These are phyloP conservation scores for Oenanthe oenanthe DNA, from an alignment of 2,113 vertebrate genomes.

Conservation along the genomic window DNA sequence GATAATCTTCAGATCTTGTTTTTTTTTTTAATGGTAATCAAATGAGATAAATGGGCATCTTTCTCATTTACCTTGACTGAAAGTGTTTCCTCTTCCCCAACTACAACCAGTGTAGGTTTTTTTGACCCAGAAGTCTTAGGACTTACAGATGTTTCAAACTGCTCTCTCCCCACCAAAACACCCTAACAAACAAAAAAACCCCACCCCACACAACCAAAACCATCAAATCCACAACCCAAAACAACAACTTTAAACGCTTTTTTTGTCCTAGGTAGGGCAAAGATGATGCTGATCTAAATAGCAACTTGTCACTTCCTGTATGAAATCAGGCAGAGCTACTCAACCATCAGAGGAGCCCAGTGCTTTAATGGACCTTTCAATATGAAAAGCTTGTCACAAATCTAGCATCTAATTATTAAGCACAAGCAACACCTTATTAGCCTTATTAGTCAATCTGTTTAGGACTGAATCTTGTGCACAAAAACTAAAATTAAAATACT, in stretches of 20 bases:
- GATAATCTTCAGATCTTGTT: background rate
- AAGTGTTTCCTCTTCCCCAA: background rate
- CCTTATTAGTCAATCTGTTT: background rate
- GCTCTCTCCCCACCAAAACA: background rate
- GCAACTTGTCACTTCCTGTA: background rate
- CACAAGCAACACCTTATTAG: background rate
- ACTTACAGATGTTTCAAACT: background rate
- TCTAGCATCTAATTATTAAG: background rate
- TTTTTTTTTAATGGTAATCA: background rate
- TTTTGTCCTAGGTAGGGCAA: background rate
- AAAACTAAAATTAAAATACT: background rate
- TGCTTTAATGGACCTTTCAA: background rate
- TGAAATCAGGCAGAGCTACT: background rate
- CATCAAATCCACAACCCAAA: background rate
- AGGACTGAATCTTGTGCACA: background rate
- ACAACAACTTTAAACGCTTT: background rate
- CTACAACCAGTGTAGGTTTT: background rate
- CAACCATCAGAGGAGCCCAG: background rate
- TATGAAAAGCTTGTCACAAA: background rate
- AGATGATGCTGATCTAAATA: background rate
- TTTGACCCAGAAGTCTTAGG: background rate
- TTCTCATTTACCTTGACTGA: background rate
- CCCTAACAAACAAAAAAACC: rapidly evolving
- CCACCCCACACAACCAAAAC: background rate
- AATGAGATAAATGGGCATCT: background rate